These are phyloP conservation scores for Alosa alosa DNA, from an alignment of 2,113 vertebrate genomes.

Conservation along the genomic window DNA sequence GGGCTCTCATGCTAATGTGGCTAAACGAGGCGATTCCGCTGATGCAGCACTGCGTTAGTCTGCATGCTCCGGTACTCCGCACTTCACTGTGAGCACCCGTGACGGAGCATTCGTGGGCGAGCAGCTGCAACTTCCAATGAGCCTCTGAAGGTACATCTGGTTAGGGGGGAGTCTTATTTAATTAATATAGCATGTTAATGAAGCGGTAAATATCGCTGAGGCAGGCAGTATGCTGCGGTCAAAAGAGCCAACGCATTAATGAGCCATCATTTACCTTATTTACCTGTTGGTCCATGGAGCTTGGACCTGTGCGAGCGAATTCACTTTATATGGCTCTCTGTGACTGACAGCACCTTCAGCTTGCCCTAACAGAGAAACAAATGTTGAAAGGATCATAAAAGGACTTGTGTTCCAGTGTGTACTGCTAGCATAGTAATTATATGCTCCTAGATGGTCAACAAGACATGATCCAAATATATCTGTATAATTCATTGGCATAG, in stretches of 20 bases:
- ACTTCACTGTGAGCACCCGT: not conserved
- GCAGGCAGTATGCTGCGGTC: not conserved
- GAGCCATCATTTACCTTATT: not conserved
- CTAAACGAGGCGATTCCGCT: not conserved
- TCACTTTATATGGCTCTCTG: not conserved
- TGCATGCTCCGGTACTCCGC: not conserved
- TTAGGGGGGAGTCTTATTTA: slow-evolving; percentile 18
- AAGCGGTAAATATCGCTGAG: slow-evolving; percentile 14
- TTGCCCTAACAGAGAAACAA: not conserved
- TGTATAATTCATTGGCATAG: not conserved
- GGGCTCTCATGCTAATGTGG: not conserved
- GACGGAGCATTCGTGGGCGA: not conserved
- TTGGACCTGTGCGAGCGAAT: not conserved
- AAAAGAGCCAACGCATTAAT: not conserved
- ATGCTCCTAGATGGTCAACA: not conserved
- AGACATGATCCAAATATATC: not conserved
- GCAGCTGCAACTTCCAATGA: slow-evolving; percentile 1
- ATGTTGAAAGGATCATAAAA: not conserved
- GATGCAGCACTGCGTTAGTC: not conserved
- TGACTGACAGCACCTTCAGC: not conserved
- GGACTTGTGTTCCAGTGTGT: no score
- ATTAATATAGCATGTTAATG: slow-evolving; percentile 32
- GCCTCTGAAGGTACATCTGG: slow-evolving; percentile 28
- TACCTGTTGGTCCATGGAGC: not conserved
- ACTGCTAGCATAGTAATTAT: not conserved